These are phyloP conservation scores for Atherinosoma microstoma DNA, from an alignment of 2,797 vertebrate genomes.

Conservation along the genomic window DNA sequence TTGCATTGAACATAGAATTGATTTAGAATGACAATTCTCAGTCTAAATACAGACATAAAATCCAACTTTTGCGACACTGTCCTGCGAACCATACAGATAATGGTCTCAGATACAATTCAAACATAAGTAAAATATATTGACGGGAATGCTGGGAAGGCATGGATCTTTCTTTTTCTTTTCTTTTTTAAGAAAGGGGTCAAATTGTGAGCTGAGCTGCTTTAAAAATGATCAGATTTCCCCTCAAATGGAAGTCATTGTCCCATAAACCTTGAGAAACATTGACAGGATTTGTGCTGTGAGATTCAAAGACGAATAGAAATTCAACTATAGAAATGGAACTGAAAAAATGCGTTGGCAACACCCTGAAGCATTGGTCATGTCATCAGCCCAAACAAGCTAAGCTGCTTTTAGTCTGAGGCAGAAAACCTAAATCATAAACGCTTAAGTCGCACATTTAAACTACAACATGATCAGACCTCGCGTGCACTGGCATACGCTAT, in stretches of 20 bases:
- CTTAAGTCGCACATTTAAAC: slow-evolving; percentile 17
- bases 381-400: slow-evolving; percentile 33
- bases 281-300: background rate
- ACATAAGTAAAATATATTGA: too few species aligned
- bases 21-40: slow-evolving; percentile 1
- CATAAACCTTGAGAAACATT: background rate
- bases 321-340: background rate
- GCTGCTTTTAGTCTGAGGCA: slow-evolving; percentile 18
- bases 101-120: background rate
- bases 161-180: too few species aligned
- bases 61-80: background rate
- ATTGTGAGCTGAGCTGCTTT: background rate
- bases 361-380: background rate
- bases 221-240: background rate
- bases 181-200: too few species aligned
- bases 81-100: background rate
- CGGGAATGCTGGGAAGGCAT: too few species aligned
- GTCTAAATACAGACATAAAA: background rate
- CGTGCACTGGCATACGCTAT: background rate
- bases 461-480: background rate
- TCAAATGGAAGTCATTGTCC: background rate
- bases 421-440: background rate
- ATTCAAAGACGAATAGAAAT: background rate
- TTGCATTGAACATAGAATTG: slow-evolving; percentile 7
- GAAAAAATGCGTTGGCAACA: background rate